Conservation (phyloP, 1,140 invertebrate genomes). For the Helicorthomorpha holstii region DNA sequence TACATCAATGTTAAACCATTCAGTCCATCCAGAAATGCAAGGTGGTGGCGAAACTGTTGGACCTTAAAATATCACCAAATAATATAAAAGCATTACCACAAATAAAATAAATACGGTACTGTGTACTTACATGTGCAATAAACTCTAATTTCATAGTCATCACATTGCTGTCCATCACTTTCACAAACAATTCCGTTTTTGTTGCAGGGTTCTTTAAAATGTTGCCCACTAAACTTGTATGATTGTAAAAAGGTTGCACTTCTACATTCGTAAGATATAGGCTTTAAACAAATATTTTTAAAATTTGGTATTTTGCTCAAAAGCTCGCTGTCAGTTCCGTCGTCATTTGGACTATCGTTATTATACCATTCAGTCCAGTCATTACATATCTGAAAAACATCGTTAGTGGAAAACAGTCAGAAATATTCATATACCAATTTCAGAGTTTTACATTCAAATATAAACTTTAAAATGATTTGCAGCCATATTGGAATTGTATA, state of each 20-base stretch:
- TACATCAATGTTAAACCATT: constrained; percentile 22
- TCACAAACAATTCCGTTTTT: constrained; percentile 48
- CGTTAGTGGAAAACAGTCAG: too few species aligned
- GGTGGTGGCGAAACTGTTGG: constrained; percentile 3
- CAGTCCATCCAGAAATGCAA: constrained; percentile 21
- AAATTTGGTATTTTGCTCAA: constrained; percentile 10
- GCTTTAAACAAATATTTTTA: constrained; percentile 2
- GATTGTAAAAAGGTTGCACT: neutral
- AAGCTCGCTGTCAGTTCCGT: constrained; percentile 13
- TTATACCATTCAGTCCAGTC: constrained; percentile 11
- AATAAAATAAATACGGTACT: neutral
- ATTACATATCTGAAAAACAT: constrained; percentile 3
- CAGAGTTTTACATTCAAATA: too few species aligned
- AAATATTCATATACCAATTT: too few species aligned
- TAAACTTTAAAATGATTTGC: too few species aligned
- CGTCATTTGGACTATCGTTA: constrained; percentile 13
- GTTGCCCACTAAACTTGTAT: constrained; percentile 40
- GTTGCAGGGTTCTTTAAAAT: constrained; percentile 48
- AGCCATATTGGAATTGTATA: too few species aligned
- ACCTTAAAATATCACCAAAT: neutral
- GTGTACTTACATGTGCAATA: constrained; percentile 29
- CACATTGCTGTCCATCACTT: constrained; percentile 19
- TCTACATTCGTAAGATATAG: constrained; percentile 3
- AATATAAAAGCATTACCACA: neutral
- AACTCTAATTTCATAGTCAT: constrained; percentile 55